Conservation (phyloP, 1,140 invertebrate species). For the Euura saliciscinereae region DNA sequence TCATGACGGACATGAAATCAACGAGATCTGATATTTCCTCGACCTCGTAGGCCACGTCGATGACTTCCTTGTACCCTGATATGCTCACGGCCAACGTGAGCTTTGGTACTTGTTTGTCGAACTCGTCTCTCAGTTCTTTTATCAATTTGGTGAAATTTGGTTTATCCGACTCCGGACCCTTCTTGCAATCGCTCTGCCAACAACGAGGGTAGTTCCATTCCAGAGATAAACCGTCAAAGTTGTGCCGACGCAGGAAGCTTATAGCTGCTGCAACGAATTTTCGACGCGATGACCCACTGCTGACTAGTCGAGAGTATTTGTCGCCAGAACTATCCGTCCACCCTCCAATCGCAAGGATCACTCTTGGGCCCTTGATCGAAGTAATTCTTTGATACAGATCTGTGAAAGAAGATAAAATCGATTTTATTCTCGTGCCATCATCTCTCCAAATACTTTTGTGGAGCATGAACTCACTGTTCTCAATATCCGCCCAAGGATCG, state of each 20-base stretch:
- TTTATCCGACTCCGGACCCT: conserved; percentile 77
- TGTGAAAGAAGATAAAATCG: conserved; percentile 45
- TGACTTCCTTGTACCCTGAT: conserved; percentile 89
- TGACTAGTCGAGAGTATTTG: conserved; percentile 82
- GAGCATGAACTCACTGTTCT: conserved; percentile 72
- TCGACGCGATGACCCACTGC: conserved; percentile 65
- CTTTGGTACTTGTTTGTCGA: conserved; percentile 70
- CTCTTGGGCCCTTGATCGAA: conserved; percentile 67
- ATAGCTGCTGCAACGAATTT: conserved; percentile 73
- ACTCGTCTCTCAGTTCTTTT: conserved; percentile 79
- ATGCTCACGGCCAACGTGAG: conserved; percentile 82
- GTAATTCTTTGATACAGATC: conserved; percentile 74
- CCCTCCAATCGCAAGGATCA: conserved; percentile 84
- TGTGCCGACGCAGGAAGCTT: conserved; percentile 72
- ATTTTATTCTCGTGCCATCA: conserved; percentile 8
- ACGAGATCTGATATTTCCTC: conserved; percentile 68
- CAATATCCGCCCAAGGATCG: conserved; percentile 85
- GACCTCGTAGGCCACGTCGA: conserved; percentile 83
- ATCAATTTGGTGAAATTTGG: conserved; percentile 79
- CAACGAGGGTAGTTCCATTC: conserved; percentile 94
- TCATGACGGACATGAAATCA: conserved; percentile 88
- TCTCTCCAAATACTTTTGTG: conserved; percentile 18
- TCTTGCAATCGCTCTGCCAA: conserved; percentile 88
- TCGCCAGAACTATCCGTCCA: conserved; percentile 87
- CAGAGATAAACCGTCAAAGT: conserved; percentile 82